A percentile compares a stretch with the other conserved stretches of the same genome.
Evolutionary conservation across 2,797 vertebrate species (phyloP).

Genomic region (Melanotaenia trifasciata): DNA sequence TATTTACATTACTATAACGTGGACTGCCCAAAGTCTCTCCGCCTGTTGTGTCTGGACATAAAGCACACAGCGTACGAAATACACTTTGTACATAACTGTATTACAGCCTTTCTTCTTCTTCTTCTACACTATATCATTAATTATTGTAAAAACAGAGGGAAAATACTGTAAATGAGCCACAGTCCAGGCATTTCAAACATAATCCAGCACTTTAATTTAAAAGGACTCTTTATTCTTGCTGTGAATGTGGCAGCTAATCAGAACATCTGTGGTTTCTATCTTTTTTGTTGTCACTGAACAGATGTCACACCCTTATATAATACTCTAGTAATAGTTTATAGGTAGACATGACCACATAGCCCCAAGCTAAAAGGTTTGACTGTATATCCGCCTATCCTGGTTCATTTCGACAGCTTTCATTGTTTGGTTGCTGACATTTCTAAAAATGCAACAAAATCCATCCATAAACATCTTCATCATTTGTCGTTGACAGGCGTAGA

Average conservation of each 20-base stretch:
- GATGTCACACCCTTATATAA: constrained; percentile 30
- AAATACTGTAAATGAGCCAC: neutral
- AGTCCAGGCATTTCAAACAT: neutral
- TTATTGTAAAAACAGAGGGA: constrained; percentile 5
- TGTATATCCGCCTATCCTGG: constrained; percentile 1
- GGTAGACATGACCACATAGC: constrained; percentile 16
- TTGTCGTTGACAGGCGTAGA: constrained; percentile 60
- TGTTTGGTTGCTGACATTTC: neutral
- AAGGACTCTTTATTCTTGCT: neutral
- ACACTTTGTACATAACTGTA: neutral
- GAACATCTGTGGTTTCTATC: neutral
- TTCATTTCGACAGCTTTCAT: neutral
- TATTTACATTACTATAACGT: neutral
- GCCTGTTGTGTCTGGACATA: neutral
- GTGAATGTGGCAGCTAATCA: neutral
- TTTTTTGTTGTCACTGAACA: constrained; percentile 21
- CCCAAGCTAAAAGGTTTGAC: constrained; percentile 14
- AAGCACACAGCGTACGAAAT: constrained; percentile 16
- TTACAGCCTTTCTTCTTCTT: neutral
- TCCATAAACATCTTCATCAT: constrained; percentile 58
- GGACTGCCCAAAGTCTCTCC: neutral
- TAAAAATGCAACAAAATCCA: neutral
- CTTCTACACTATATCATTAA: neutral
- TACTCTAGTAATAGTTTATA: constrained; percentile 12
- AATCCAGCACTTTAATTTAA: neutral